These are phyloP conservation scores for Sapayoa aenigma DNA, from an alignment of 2,113 vertebrate genomes.

Conservation along the genomic window DNA sequence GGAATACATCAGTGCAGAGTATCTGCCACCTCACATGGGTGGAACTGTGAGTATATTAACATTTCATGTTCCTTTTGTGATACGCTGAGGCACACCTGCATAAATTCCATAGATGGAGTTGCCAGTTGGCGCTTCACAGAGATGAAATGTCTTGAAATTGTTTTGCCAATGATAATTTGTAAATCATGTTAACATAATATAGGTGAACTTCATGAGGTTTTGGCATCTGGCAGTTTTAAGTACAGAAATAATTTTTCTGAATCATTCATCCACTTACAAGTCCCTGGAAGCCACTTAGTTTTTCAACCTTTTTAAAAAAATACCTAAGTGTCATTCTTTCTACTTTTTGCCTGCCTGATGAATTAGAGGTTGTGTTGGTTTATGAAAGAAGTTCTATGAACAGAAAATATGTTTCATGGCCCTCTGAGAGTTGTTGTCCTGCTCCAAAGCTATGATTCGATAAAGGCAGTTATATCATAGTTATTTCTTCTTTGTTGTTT, in stretches of 20 bases:
- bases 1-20: constrained; percentile 83
- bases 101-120: background rate
- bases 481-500: background rate
- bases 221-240: background rate
- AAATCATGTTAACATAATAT: background rate
- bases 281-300: background rate
- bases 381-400: background rate
- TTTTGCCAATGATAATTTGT: background rate
- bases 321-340: background rate
- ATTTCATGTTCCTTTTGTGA: background rate
- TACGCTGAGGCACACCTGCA: background rate
- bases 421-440: background rate
- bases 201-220: background rate
- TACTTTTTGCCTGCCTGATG: background rate
- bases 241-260: background rate
- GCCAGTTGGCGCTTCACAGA: background rate
- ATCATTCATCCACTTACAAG: background rate
- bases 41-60: constrained; percentile 84
- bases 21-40: constrained; percentile 91
- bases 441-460: background rate
- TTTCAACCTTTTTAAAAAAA: background rate
- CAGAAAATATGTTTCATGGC: background rate
- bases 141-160: background rate
- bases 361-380: background rate
- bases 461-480: background rate